phyloP scores from a whole-genome alignment of 2,888 invertebrate species.

The Andrena praecox region DNA sequence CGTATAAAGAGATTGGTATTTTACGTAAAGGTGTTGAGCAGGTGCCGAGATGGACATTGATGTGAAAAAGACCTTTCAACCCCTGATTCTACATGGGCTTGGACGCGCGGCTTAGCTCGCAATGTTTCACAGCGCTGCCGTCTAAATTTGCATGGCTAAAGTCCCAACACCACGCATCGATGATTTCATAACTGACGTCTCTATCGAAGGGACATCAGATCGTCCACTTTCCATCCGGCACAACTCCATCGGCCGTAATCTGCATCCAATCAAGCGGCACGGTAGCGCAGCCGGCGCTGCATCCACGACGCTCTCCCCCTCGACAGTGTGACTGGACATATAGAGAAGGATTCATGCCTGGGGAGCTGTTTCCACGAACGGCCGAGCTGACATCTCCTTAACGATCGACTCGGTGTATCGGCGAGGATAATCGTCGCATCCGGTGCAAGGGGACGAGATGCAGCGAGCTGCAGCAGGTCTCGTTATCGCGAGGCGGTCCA shows the following conservation, averaged over 20 bases:
- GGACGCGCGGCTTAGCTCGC: background rate
- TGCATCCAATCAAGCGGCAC: conserved; percentile 60
- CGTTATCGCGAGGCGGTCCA: conserved; percentile 58
- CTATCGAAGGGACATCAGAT: conserved; percentile 25
- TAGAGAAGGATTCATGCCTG: conserved; percentile 59
- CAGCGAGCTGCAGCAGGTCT: conserved; percentile 55
- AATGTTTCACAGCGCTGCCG: conserved; percentile 11
- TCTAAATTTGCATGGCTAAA: conserved; percentile 36
- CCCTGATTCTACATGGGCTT: too few species aligned
- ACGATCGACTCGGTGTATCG: conserved; percentile 79
- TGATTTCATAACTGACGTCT: conserved; percentile 31
- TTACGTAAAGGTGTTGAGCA: too few species aligned
- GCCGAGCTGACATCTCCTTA: conserved; percentile 75
- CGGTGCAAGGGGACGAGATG: conserved; percentile 72
- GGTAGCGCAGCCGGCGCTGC: conserved; percentile 17
- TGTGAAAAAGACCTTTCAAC: too few species aligned
- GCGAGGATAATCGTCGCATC: conserved; percentile 81
- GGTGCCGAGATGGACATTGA: background rate
- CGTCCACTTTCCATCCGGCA: conserved; percentile 49
- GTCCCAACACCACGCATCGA: conserved; percentile 1
- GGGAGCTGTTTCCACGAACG: conserved; percentile 75
- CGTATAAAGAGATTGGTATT: too few species aligned
- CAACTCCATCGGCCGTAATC: conserved; percentile 61
- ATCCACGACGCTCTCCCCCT: conserved; percentile 16
- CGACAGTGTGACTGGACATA: conserved; percentile 52